Percentiles rank a stretch among this genome's conserved stretches.
phyloP scores from a whole-genome alignment of 2,797 vertebrate genomes.

The Ateles fusciceps region DNA sequence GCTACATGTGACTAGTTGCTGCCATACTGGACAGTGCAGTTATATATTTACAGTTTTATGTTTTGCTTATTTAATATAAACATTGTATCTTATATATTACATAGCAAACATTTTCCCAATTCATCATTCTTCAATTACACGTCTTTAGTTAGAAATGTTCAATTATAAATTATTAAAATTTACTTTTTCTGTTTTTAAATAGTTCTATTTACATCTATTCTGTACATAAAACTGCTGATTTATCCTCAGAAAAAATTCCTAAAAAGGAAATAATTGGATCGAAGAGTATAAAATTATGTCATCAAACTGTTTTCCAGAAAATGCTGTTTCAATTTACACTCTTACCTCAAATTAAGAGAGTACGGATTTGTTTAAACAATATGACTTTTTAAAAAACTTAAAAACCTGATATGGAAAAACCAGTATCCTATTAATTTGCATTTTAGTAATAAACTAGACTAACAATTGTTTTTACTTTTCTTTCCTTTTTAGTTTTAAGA shows the following conservation, averaged over 20 bases:
- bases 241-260: background rate
- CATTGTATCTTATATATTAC: background rate
- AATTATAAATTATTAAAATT: background rate
- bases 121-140: background rate
- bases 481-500: conserved; percentile 9
- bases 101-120: background rate
- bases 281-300: background rate
- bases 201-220: background rate
- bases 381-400: background rate
- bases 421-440: background rate
- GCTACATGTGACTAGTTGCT: background rate
- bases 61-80: background rate
- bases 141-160: background rate
- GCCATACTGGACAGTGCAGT: background rate
- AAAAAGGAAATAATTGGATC: background rate
- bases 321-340: background rate
- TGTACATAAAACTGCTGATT: background rate
- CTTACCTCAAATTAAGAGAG: background rate
- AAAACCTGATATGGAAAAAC: background rate
- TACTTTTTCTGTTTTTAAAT: background rate
- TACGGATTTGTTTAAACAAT: background rate
- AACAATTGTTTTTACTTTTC: background rate
- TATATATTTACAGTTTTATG: background rate
- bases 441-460: background rate
- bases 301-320: background rate